A percentile compares a stretch with the other conserved stretches of the same genome.
Conservation (phyloP, 1,140 invertebrate genomes). For the Caenorhabditis brenneri region DNA sequence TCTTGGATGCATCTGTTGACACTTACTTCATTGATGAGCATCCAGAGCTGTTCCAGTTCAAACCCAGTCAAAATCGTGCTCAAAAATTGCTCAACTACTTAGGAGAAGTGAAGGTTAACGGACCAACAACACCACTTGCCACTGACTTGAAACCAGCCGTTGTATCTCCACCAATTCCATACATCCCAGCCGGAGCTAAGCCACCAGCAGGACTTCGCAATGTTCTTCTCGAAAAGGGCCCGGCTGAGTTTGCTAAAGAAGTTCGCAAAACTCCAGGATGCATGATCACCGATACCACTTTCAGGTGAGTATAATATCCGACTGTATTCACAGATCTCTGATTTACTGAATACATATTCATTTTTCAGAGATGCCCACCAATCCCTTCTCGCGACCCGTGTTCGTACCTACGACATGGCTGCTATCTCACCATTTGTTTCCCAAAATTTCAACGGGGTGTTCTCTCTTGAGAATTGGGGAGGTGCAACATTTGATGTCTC, state of each 20-base stretch:
- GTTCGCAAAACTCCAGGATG: slow-evolving; percentile 85
- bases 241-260: slow-evolving; percentile 92
- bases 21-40: slow-evolving; percentile 99
- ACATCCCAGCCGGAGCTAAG: slow-evolving; percentile 75
- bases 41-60: slow-evolving; percentile 91
- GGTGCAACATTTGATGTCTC: slow-evolving; percentile 98
- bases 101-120: slow-evolving; percentile 91
- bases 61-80: slow-evolving; percentile 87
- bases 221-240: slow-evolving; percentile 84
- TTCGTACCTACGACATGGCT: slow-evolving; percentile 88
- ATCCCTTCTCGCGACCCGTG: slow-evolving; percentile 90
- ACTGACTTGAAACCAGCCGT: slow-evolving; percentile 86
- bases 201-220: slow-evolving; percentile 79
- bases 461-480: slow-evolving; percentile 96
- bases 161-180: slow-evolving; percentile 84
- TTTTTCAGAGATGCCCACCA: slow-evolving; percentile 97
- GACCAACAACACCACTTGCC: slow-evolving; percentile 89
- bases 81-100: slow-evolving; percentile 94
- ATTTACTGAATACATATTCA: too few relatives aligned
- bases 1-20: slow-evolving; percentile 89
- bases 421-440: slow-evolving; percentile 92
- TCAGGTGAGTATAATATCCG: too few relatives aligned
- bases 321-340: too few relatives aligned
- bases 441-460: slow-evolving; percentile 84
- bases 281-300: slow-evolving; percentile 79